A percentile compares a stretch with the other conserved stretches of the same genome.
Evolutionary conservation across 1,140 invertebrate species (phyloP).

Genomic region (Lucilia cuprina): DNA sequence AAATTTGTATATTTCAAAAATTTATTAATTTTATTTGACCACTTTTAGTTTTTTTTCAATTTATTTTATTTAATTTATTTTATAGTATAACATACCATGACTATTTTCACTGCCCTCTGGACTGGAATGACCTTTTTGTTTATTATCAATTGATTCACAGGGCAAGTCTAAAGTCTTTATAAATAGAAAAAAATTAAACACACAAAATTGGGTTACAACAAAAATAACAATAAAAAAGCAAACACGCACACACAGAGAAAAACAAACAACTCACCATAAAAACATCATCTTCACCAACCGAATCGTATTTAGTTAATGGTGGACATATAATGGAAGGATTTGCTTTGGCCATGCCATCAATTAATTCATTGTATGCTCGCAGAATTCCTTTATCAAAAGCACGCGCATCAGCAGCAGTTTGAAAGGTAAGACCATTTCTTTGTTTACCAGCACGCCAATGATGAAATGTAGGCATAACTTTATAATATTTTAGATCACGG

Average conservation of each 20-base stretch:
- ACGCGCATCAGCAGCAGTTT: slow-evolving; percentile 89
- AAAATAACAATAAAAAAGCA: not conserved
- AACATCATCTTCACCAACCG: slow-evolving; percentile 82
- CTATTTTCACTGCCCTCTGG: slow-evolving; percentile 63
- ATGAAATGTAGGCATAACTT: slow-evolving; percentile 98
- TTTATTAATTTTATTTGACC: too few species aligned
- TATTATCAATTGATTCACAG: slow-evolving; percentile 69
- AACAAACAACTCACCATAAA: slow-evolving; percentile 74
- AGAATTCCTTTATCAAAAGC: slow-evolving; percentile 93
- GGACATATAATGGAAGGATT: slow-evolving; percentile 62
- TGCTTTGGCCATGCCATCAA: slow-evolving; percentile 74
- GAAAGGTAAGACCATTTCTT: slow-evolving; percentile 93
- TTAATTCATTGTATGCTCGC: slow-evolving; percentile 87
- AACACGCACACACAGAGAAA: not conserved
- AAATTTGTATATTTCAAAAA: too few species aligned
- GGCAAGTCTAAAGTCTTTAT: slow-evolving; percentile 81
- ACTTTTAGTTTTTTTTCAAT: not conserved
- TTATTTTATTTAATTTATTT: not conserved
- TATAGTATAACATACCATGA: slow-evolving; percentile 52
- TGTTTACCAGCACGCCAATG: slow-evolving; percentile 96
- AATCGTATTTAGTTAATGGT: slow-evolving; percentile 68
- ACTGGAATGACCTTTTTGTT: slow-evolving; percentile 63
- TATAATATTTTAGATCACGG: slow-evolving; percentile 96
- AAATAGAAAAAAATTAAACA: slow-evolving; percentile 9
- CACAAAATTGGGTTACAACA: slow-evolving; percentile 21